Evolutionary conservation across 2,113 vertebrate genomes (phyloP).

Genomic region (Ciconia stormi): DNA sequence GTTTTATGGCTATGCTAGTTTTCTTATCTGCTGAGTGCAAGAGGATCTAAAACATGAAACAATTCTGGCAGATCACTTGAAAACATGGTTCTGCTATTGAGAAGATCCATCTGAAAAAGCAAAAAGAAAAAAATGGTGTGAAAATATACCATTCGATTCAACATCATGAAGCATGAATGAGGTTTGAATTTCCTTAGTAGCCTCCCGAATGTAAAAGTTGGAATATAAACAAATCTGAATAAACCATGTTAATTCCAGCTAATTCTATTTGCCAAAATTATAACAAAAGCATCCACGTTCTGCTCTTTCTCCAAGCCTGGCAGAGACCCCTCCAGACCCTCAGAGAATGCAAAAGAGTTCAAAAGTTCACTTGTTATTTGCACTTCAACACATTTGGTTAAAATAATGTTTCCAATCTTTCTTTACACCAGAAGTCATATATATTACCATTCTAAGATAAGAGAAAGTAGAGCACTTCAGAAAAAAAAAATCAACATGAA

Average conservation of each 20-base stretch:
- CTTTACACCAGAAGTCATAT: neutral
- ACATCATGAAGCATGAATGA: neutral
- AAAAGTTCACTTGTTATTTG: constrained; percentile 52
- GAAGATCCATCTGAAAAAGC: neutral
- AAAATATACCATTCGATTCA: neutral
- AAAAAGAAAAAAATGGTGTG: neutral
- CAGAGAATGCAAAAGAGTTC: constrained; percentile 16
- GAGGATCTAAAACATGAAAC: neutral
- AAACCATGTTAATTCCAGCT: neutral
- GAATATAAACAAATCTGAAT: neutral
- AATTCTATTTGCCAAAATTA: neutral
- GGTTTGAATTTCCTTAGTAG: neutral
- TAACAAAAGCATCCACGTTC: neutral
- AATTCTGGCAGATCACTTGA: neutral
- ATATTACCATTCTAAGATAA: neutral
- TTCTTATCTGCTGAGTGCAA: neutral
- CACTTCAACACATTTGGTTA: constrained; percentile 43
- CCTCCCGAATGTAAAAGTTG: neutral
- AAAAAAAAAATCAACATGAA: neutral
- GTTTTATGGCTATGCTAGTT: neutral
- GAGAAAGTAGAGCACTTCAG: neutral
- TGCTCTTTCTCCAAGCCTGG: neutral
- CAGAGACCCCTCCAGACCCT: neutral
- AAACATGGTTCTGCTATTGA: neutral
- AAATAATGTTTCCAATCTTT: neutral